Base-by-base conservation (phyloP, 2,888 invertebrate genomes). In the Diaphora mendica region DNA sequence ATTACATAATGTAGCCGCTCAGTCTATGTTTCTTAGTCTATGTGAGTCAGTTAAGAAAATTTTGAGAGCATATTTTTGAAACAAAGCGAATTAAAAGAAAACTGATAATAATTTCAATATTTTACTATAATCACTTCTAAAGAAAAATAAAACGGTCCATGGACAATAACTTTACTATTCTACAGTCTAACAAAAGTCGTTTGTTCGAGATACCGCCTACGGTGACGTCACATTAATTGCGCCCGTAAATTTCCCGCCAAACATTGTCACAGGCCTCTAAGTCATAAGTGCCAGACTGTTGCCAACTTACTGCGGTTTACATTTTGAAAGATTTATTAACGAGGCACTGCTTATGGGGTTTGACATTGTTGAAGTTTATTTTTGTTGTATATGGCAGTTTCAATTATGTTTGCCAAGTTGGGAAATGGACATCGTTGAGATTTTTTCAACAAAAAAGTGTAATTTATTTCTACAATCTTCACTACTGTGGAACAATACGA, bases 191-290 rank as follows among this genome's bases (percentile, higher is more conserved):
- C 87, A 85, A 85, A 85, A 88, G 85, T 86, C 85, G 80, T 87
- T 87, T 85, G 86, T 86, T 80, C 82, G 79, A 77, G 85, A 85
- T 80, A 86, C 85, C 87, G 82, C 84, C 86, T 83, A 82, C 83
- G 77, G 86, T 87, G 86, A 88, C 85, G 83, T 83, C 83, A 83
- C 79, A 65, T 81, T 85, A 88, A 87, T 86, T 83, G 82, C 77
- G 62, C 78, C 77, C 76, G 81, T 87, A 90, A 91, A 90, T 90
- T 87, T 85, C 83, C 86, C 84, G 86, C 85, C 80, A 82, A 86
- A 84, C 86, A 82, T 78, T 80, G 81, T 81, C 81, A 83, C 80
- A 85, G 82, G 82, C 84, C 79, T 81, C 76, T 83, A 85, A 83
- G 82, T 83, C 83, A 82, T 85, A 80, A 81, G 84, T 82, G 79